These are phyloP conservation scores for Enhydra lutris DNA, from an alignment of 2,113 vertebrate genomes.

Conservation along the genomic window DNA sequence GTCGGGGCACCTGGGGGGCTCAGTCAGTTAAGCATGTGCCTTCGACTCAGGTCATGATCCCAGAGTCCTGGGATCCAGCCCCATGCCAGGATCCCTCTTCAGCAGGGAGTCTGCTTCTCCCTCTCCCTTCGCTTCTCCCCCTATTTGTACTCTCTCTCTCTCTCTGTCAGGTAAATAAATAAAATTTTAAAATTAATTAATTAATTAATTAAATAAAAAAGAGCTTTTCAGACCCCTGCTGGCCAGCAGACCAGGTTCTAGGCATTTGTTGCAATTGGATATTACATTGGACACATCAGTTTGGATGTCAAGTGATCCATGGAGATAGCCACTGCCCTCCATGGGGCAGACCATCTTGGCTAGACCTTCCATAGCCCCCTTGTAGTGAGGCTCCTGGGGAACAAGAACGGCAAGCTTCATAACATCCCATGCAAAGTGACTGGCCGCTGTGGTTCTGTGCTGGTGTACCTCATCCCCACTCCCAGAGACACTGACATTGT, in stretches of 20 bases:
- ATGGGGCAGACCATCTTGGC: not conserved
- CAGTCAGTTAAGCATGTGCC: too few species aligned
- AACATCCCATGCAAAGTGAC: not conserved
- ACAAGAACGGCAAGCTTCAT: not conserved
- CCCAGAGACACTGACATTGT: not conserved
- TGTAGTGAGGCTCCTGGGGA: not conserved
- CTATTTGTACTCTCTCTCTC: too few species aligned
- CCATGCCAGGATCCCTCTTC: too few species aligned
- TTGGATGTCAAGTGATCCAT: not conserved
- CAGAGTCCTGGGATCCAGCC: too few species aligned
- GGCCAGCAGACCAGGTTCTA: not conserved
- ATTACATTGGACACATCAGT: not conserved
- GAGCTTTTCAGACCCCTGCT: not conserved
- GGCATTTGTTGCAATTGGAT: not conserved
- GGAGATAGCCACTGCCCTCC: not conserved
- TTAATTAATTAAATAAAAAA: not conserved
- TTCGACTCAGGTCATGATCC: too few species aligned
- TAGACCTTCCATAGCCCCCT: accelerated
- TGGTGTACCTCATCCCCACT: not conserved
- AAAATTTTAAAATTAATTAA: too few species aligned
- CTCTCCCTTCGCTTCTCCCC: too few species aligned
- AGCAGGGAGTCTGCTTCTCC: too few species aligned
- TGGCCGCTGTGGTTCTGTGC: not conserved
- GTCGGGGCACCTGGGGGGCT: not conserved
- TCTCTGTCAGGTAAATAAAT: too few species aligned